Evolutionary conservation across 2,113 vertebrate species (phyloP).

Genomic region (Xenopus borealis): DNA sequence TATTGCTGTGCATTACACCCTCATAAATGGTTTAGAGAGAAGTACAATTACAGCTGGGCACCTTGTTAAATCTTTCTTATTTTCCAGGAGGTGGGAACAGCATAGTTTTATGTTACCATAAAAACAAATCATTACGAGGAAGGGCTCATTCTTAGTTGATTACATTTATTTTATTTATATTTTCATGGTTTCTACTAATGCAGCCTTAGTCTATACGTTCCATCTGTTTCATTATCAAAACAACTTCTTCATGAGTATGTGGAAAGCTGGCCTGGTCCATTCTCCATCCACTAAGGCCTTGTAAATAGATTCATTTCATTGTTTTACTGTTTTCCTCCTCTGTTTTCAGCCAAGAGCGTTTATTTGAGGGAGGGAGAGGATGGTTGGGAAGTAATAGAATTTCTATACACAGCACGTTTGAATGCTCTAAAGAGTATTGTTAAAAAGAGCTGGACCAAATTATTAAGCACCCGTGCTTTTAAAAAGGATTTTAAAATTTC

Average conservation of each 20-base stretch:
- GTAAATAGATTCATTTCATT: slow-evolving; percentile 28
- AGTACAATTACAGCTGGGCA: slow-evolving; percentile 37
- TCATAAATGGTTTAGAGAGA: slow-evolving; percentile 40
- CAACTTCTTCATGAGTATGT: slow-evolving; percentile 4
- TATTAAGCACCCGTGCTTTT: slow-evolving; percentile 37
- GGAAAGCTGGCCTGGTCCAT: slow-evolving; percentile 13
- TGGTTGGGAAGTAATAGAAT: slow-evolving; percentile 22
- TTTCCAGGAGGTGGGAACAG: slow-evolving; percentile 44
- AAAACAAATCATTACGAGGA: slow-evolving; percentile 45
- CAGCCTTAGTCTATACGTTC: slow-evolving; percentile 20
- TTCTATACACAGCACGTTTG: slow-evolving; percentile 26
- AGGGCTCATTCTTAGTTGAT: slow-evolving; percentile 36
- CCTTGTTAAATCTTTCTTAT: slow-evolving; percentile 32
- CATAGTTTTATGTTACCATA: slow-evolving; percentile 44
- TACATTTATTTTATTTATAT: slow-evolving; percentile 42
- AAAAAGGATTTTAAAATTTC: slow-evolving; percentile 44
- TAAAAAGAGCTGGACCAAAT: slow-evolving; percentile 36
- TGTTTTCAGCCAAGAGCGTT: slow-evolving; percentile 30
- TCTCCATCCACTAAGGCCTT: slow-evolving; percentile 24
- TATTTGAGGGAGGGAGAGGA: slow-evolving; percentile 29
- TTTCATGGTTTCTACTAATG: slow-evolving; percentile 33
- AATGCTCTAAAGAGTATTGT: slow-evolving; percentile 40
- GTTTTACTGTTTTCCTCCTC: slow-evolving; percentile 25
- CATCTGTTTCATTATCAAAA: slow-evolving; percentile 45
- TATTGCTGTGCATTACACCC: slow-evolving; percentile 38